Conservation (phyloP, 1,140 invertebrate species). For the Drosophila malerkotliana region DNA sequence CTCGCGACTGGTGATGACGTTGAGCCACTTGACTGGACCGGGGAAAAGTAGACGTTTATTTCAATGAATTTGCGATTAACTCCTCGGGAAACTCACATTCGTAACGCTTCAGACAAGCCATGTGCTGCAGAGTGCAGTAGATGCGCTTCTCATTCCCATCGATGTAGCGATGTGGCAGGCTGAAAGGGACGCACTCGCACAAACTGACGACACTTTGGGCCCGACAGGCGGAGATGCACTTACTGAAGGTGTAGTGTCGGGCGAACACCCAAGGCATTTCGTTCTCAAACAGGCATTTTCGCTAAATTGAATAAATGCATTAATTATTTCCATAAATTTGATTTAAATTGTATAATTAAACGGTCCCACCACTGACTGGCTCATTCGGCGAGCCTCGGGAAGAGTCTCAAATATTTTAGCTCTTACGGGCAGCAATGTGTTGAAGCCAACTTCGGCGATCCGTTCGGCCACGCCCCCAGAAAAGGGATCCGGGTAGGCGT, state of each 20-base stretch:
- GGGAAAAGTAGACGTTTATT: slow-evolving; percentile 22
- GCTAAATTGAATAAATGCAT: slow-evolving; percentile 32
- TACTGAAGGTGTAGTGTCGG: slow-evolving; percentile 76
- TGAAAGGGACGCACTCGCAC: slow-evolving; percentile 86
- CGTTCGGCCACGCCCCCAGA: slow-evolving; percentile 63
- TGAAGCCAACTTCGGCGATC: slow-evolving; percentile 42
- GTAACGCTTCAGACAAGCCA: slow-evolving; percentile 72
- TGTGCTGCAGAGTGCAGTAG: slow-evolving; percentile 74
- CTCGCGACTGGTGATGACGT: slow-evolving; percentile 76
- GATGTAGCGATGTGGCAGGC: slow-evolving; percentile 83
- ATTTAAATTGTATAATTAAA: background rate
- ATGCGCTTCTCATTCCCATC: slow-evolving; percentile 56
- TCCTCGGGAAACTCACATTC: slow-evolving; percentile 53
- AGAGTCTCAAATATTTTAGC: slow-evolving; percentile 67
- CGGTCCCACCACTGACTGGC: slow-evolving; percentile 47
- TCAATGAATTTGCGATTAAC: slow-evolving; percentile 38
- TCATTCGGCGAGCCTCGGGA: slow-evolving; percentile 56
- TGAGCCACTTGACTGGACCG: slow-evolving; percentile 77
- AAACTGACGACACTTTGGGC: slow-evolving; percentile 84
- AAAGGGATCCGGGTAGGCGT: slow-evolving; percentile 59
- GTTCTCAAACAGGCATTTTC: slow-evolving; percentile 74
- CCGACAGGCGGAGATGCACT: slow-evolving; percentile 86
- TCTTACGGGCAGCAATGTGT: slow-evolving; percentile 48
- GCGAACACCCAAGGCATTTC: slow-evolving; percentile 83
- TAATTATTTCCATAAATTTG: slow-evolving; percentile 7